Evolutionary conservation across 1,140 invertebrate species (phyloP), one percentile per base, ranked within the genome.

Genomic region (Vanessa tameamea): DNA sequence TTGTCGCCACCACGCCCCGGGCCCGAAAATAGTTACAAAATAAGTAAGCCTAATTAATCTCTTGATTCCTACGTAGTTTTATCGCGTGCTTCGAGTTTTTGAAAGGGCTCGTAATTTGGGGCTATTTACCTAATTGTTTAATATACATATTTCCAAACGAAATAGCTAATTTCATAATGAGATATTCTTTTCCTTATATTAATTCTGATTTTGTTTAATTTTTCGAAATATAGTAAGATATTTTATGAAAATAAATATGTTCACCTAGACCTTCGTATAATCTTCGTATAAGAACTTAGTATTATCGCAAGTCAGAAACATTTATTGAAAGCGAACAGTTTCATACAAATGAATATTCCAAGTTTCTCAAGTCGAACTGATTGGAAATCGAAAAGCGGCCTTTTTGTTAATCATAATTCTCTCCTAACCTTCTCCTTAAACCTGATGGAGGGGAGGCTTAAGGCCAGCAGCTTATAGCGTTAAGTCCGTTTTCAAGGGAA

Each of bases 41-140:
- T 78, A 79, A 71, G 50, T 67, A 31, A 53, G 59, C 65, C 69
- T 82, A 77, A 82, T 83, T 79, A 84, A 72, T 75, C 47, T 47
- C 37, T 65, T 76, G 72, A 74, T 80, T 76, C 70, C 66, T 57
- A 47, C 23, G 64, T 72, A 61, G 48, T 73, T 73, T 67, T 16
- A 57, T 73, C 31, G 64, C 64, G 55, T 73, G 55, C 55, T 55
- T 51, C 71, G 55, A 48, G 64, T 47, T 47, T 67, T 47, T 64
- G n/a, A 53, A 53, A 53, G 5, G 51, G n/a, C 9, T 43, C 9
- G 9, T 43, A 9, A 11, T 43, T 43, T 11, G 37, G 37, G 37
- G 1, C 26, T 64, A 64, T 26, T 64, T 64, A 14, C 2, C 53
- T 61, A 61, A 48, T 57, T 47, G 53, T 69, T 53, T 53, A 16